Evolutionary conservation across 2,888 invertebrate species (phyloP).

Genomic region (Luperina testacea): DNA sequence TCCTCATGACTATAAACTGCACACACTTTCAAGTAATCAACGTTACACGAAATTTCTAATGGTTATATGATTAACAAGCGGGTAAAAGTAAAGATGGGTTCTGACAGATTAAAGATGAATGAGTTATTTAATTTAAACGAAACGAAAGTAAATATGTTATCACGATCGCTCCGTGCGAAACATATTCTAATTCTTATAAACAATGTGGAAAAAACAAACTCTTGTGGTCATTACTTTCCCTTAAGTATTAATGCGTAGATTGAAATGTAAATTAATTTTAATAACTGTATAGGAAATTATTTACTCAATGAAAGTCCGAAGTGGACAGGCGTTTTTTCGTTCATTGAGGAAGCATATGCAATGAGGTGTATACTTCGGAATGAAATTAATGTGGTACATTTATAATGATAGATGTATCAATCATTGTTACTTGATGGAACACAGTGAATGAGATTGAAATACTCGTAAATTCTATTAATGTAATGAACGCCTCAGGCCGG

Average conservation of each 20-base stretch:
- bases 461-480: conserved; percentile 43
- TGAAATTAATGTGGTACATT: conserved; percentile 27
- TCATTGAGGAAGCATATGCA: conserved; percentile 8
- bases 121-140: conserved; percentile 75
- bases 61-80: conserved; percentile 64
- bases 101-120: conserved; percentile 73
- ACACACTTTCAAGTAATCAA: conserved; percentile 63
- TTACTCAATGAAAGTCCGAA: conserved; percentile 13
- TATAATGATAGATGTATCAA: conserved; percentile 53
- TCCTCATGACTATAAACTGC: conserved; percentile 32
- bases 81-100: conserved; percentile 63
- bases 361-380: conserved; percentile 28
- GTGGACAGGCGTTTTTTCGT: conserved; percentile 11
- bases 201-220: conserved; percentile 70
- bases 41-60: conserved; percentile 65
- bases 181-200: conserved; percentile 62
- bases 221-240: conserved; percentile 70
- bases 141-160: conserved; percentile 73
- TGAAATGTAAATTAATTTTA: conserved; percentile 22
- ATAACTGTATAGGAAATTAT: conserved; percentile 6
- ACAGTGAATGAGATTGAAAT: conserved; percentile 51
- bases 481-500: conserved; percentile 46
- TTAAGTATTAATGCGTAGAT: conserved; percentile 33
- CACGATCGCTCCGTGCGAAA: conserved; percentile 74
- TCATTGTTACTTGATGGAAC: conserved; percentile 48